Percentiles rank a stretch among this genome's conserved stretches.
phyloP scores from a whole-genome alignment of 2,888 invertebrate species.

The Bimastos eiseni region DNA sequence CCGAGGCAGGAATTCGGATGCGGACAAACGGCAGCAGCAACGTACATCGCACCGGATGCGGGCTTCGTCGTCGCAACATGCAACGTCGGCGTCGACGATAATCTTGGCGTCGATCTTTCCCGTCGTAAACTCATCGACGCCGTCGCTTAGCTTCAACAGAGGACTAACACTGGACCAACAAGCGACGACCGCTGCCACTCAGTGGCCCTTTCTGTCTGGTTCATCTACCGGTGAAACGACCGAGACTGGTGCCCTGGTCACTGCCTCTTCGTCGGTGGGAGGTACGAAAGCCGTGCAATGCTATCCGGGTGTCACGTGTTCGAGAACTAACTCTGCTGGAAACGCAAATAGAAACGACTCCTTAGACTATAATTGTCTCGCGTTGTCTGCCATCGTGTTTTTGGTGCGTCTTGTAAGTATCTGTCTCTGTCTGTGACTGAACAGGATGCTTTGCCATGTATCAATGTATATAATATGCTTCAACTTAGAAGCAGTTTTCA shows the following conservation, averaged over 20 bases:
- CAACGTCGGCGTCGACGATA: not conserved
- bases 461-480: not conserved
- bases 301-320: not conserved
- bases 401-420: not conserved
- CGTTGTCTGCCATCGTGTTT: not conserved
- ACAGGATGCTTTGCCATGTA: not conserved
- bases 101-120: not conserved
- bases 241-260: not conserved
- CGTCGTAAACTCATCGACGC: not conserved
- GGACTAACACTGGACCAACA: not conserved
- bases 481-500: not conserved
- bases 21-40: not conserved
- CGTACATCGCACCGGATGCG: not conserved
- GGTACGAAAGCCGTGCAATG: not conserved
- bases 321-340: conserved; percentile 17
- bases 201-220: not conserved
- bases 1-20: not conserved
- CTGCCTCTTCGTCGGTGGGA: not conserved
- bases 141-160: not conserved
- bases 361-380: not conserved
- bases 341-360: not conserved
- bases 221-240: conserved; percentile 7
- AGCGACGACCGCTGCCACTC: not conserved
- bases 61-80: not conserved
- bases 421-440: not conserved